These are phyloP conservation scores for Xenus cinereus DNA, from an alignment of 2,113 vertebrate species.

Conservation along the genomic window DNA sequence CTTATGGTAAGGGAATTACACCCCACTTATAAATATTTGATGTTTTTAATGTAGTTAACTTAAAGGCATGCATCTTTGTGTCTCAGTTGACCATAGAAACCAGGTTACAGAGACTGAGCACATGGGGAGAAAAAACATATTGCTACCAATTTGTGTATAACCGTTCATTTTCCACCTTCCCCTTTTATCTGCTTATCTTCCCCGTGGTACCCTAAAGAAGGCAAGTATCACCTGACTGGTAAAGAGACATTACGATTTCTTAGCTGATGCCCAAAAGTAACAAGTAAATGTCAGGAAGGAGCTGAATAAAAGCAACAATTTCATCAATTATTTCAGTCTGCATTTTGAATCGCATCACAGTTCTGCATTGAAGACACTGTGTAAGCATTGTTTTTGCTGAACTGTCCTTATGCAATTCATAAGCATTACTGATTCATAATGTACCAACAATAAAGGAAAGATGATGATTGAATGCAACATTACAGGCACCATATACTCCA, in stretches of 20 bases:
- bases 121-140: neutral
- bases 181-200: neutral
- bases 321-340: neutral
- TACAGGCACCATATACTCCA: conserved; percentile 95
- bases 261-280: neutral
- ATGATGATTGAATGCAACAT: conserved; percentile 3
- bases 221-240: neutral
- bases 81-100: neutral
- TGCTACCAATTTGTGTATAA: neutral
- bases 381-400: neutral
- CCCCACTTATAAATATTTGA: neutral
- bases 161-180: neutral
- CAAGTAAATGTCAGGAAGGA: neutral
- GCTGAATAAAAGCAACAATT: neutral
- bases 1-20: conserved; percentile 89
- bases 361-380: neutral
- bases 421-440: neutral
- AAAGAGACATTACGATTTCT: neutral
- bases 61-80: neutral
- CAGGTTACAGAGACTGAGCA: neutral
- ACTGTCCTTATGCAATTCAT: neutral
- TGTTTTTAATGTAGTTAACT: neutral
- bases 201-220: neutral
- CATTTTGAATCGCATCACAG: neutral
- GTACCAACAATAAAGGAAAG: neutral